A percentile compares a stretch with the other conserved stretches of the same genome.
phyloP scores from a whole-genome alignment of 1,140 invertebrate species.

The Eriosoma lanigerum region DNA sequence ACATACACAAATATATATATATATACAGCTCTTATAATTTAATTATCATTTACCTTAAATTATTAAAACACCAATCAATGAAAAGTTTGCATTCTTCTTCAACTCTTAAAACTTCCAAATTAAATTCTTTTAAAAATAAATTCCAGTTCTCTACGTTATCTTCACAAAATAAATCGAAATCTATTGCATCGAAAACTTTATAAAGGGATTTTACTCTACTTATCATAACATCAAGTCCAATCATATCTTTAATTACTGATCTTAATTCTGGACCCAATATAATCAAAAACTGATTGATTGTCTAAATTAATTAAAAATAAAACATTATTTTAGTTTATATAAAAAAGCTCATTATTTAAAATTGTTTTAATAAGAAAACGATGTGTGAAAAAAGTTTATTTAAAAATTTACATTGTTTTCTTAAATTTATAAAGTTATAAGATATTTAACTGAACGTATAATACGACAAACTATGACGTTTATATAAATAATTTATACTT shows the following conservation, averaged over 20 bases:
- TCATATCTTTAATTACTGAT: constrained; percentile 43
- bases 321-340: too few species aligned
- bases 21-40: not conserved
- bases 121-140: constrained; percentile 42
- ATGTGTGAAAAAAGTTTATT: too few species aligned
- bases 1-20: not conserved
- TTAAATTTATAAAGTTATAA: too few species aligned
- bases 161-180: constrained; percentile 48
- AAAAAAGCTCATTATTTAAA: too few species aligned
- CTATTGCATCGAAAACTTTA: constrained; percentile 43
- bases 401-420: too few species aligned
- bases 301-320: not conserved
- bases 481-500: too few species aligned
- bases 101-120: constrained; percentile 33
- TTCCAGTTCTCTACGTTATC: constrained; percentile 47
- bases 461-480: too few species aligned
- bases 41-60: constrained; percentile 14
- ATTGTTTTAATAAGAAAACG: too few species aligned
- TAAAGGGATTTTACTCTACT: constrained; percentile 27
- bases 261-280: constrained; percentile 44
- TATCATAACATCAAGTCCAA: constrained; percentile 39
- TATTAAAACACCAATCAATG: constrained; percentile 40
- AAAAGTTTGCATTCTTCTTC: constrained; percentile 48
- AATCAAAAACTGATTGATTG: constrained; percentile 31
- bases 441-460: too few species aligned